A percentile compares a stretch with the other conserved stretches of the same genome.
Conservation (phyloP, 2,113 vertebrate genomes). For the Dermatemys mawii region DNA sequence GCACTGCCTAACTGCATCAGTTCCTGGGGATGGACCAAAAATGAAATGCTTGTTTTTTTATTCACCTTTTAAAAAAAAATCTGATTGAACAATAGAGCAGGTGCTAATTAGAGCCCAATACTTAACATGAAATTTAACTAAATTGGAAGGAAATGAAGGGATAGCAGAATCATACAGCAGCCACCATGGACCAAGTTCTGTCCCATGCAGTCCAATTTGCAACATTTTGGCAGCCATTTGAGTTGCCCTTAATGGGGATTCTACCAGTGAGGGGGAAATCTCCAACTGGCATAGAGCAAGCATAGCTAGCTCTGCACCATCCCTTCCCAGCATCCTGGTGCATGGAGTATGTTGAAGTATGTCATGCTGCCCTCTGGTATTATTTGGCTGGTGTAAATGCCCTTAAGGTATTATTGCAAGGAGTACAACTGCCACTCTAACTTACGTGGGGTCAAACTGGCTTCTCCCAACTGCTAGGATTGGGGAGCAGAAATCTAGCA, state of each 20-base stretch:
- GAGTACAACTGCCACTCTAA: not conserved
- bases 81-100: not conserved
- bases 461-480: not conserved
- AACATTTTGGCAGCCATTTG: not conserved
- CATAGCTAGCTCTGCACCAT: fast-evolving
- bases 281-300: fast-evolving
- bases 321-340: fast-evolving
- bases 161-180: not conserved
- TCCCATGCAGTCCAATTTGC: not conserved
- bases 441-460: fast-evolving
- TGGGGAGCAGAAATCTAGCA: not conserved
- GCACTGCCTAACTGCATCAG: not conserved
- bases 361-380: fast-evolving
- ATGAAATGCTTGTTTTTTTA: not conserved
- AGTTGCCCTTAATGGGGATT: not conserved
- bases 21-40: constrained; percentile 3
- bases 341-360: fast-evolving
- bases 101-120: not conserved
- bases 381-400: not conserved
- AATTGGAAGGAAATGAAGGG: fast-evolving
- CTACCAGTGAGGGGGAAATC: not conserved
- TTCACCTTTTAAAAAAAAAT: constrained; percentile 49
- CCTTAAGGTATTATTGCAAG: not conserved
- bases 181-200: not conserved
- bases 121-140: not conserved